These are phyloP conservation scores for Augiades crinisus DNA, from an alignment of 2,888 invertebrate species.

Conservation along the genomic window DNA sequence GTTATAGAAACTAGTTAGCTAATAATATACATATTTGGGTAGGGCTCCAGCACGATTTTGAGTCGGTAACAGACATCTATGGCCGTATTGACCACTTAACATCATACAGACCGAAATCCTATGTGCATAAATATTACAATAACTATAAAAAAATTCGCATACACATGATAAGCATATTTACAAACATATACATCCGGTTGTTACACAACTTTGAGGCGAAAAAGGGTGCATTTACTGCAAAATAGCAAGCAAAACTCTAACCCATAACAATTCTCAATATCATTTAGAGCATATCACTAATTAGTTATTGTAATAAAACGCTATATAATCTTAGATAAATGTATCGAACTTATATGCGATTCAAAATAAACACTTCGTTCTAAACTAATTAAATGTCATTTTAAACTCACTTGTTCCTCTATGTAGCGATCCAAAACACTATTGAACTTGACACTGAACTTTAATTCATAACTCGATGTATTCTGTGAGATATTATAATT, in stretches of 20 bases:
- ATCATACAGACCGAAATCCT: too few relatives aligned
- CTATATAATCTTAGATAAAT: background rate
- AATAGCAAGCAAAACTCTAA: background rate
- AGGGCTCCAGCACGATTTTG: too few relatives aligned
- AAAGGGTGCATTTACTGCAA: background rate
- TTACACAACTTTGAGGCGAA: constrained; percentile 4
- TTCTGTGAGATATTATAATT: constrained; percentile 30
- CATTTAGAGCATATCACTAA: background rate
- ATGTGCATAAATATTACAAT: too few relatives aligned
- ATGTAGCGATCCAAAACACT: constrained; percentile 26
- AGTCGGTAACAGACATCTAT: too few relatives aligned
- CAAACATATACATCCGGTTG: background rate
- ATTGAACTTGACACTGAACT: constrained; percentile 31
- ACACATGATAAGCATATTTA: constrained; percentile 1
- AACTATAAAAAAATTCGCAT: too few relatives aligned
- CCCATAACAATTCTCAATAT: background rate
- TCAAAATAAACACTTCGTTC: constrained; percentile 13
- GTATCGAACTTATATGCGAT: background rate
- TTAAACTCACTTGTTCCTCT: constrained; percentile 31
- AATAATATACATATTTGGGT: too few relatives aligned
- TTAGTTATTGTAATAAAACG: background rate
- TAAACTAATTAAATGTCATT: constrained; percentile 15
- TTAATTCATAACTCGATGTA: constrained; percentile 36
- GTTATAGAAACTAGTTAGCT: too few relatives aligned
- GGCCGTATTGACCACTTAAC: too few relatives aligned